phyloP scores from a whole-genome alignment of 1,140 invertebrate genomes.

The Drosophila gunungcola region DNA sequence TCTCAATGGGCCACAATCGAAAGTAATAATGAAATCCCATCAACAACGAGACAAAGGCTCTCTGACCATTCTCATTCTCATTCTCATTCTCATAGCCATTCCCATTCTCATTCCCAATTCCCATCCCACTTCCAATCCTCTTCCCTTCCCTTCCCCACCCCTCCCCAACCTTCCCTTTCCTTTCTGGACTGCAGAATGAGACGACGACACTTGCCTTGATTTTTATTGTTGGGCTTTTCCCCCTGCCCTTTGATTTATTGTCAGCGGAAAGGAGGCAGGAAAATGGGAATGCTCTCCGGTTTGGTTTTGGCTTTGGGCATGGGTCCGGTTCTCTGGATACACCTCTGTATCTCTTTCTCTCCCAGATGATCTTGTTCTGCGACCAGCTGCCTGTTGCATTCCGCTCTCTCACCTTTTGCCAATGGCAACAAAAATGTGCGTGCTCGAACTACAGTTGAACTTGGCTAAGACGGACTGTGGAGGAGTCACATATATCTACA shows the following conservation, averaged over 20 bases:
- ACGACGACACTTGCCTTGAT: slow-evolving; percentile 80
- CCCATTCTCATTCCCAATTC: slow-evolving; percentile 2
- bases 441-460: slow-evolving; percentile 26
- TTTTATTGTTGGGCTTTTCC: slow-evolving; percentile 81
- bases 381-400: slow-evolving; percentile 62
- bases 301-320: slow-evolving; percentile 8
- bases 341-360: slow-evolving; percentile 10
- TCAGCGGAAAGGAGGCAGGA: slow-evolving; percentile 56
- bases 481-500: too few relatives aligned
- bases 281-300: slow-evolving; percentile 35
- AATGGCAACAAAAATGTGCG: slow-evolving; percentile 60
- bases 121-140: slow-evolving; percentile 16
- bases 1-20: slow-evolving; percentile 78
- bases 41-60: slow-evolving; percentile 60
- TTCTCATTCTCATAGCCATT: slow-evolving; percentile 1
- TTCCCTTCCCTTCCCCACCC: slow-evolving; percentile 1
- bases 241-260: slow-evolving; percentile 72
- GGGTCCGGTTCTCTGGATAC: slow-evolving; percentile 11
- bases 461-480: not conserved
- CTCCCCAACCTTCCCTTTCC: slow-evolving; percentile 1
- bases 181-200: slow-evolving; percentile 28
- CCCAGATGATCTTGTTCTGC: slow-evolving; percentile 21
- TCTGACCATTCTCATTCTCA: slow-evolving; percentile 40
- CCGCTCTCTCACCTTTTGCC: slow-evolving; percentile 70
- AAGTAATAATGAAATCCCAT: slow-evolving; percentile 82